These are phyloP conservation scores for Vidua chalybeata DNA, from an alignment of 2,113 vertebrate species.

Conservation along the genomic window DNA sequence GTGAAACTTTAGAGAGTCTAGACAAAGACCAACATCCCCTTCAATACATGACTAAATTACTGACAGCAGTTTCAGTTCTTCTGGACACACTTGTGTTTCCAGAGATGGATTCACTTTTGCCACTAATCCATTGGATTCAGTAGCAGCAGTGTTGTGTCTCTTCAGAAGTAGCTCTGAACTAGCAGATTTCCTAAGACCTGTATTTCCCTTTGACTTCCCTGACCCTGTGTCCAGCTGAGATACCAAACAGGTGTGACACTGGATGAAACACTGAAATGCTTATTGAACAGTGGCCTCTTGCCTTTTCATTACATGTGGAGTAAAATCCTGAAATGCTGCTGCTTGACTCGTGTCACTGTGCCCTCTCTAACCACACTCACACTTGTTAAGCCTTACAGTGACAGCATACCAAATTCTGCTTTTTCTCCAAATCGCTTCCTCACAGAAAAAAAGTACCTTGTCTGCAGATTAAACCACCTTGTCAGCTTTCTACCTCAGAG, in stretches of 20 bases:
- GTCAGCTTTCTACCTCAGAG: neutral
- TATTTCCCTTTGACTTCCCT: neutral
- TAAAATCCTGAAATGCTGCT: neutral
- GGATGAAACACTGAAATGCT: neutral
- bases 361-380: neutral
- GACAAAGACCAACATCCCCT: neutral
- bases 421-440: neutral
- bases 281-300: neutral
- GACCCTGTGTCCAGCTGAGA: neutral
- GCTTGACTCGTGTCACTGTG: neutral
- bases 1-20: neutral
- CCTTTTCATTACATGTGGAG: slow-evolving; percentile 3
- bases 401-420: neutral
- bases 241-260: neutral
- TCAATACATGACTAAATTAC: neutral
- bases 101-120: neutral
- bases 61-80: neutral
- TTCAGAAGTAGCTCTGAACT: neutral
- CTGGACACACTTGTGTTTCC: neutral
- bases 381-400: neutral
- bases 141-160: neutral
- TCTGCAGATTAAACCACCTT: neutral
- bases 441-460: neutral
- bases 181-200: neutral
- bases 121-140: neutral